These are phyloP conservation scores for Drosophila pseudoananassae DNA, from an alignment of 1,140 invertebrate genomes.

Conservation along the genomic window DNA sequence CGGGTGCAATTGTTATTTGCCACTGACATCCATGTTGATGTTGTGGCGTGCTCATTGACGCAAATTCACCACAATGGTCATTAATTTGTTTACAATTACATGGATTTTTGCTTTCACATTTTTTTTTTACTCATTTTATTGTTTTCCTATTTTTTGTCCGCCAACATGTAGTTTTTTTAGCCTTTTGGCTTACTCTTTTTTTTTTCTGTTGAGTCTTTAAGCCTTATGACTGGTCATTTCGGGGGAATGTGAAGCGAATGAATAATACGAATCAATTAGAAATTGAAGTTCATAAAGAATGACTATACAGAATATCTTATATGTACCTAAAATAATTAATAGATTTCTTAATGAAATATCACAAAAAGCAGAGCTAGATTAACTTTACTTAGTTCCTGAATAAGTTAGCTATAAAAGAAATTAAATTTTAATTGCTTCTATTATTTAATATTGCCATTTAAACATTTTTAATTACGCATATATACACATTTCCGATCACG, in stretches of 20 bases:
- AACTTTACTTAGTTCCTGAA: too few species aligned
- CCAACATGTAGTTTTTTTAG: neutral
- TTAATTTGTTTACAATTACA: slow-evolving; percentile 65
- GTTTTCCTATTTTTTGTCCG: neutral
- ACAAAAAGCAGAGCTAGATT: too few species aligned
- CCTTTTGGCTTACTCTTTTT: slow-evolving; percentile 18
- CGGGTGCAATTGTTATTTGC: slow-evolving; percentile 15
- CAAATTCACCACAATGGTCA: slow-evolving; percentile 53
- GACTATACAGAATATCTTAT: too few species aligned
- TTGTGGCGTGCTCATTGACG: slow-evolving; percentile 57
- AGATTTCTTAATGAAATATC: too few species aligned
- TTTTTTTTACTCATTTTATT: slow-evolving; percentile 15
- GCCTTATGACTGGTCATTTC: neutral
- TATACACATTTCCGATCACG: neutral
- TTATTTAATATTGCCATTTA: neutral
- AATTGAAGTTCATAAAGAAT: slow-evolving; percentile 5
- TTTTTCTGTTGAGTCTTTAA: neutral
- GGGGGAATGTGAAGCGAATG: slow-evolving; percentile 8
- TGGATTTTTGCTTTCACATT: slow-evolving; percentile 50
- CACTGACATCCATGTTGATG: slow-evolving; percentile 30
- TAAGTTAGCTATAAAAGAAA: too few species aligned
- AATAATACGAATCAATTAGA: slow-evolving; percentile 17
- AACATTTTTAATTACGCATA: neutral
- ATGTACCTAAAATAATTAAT: too few species aligned
- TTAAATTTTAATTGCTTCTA: neutral